Conservation (phyloP, 2,113 vertebrate species). For the Prinia subflava region DNA sequence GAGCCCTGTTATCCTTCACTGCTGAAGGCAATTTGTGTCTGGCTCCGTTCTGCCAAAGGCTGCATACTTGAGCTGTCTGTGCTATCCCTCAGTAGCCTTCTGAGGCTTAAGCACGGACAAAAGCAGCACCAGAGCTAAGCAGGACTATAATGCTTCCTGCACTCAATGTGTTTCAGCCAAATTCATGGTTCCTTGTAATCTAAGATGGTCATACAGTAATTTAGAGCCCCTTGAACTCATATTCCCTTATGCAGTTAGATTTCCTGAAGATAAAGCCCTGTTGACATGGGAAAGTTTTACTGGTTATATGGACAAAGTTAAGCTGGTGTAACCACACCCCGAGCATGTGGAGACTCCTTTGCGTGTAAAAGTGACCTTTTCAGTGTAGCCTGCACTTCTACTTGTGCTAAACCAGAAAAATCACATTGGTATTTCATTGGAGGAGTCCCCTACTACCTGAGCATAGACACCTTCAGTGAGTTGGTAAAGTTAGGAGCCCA, state of each 20-base stretch:
- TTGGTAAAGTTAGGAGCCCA: not conserved
- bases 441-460: not conserved
- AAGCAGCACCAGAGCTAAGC: slow-evolving; percentile 34
- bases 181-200: slow-evolving; percentile 40
- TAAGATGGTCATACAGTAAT: slow-evolving; percentile 54
- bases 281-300: slow-evolving; percentile 58
- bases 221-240: slow-evolving; percentile 36
- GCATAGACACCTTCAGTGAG: not conserved
- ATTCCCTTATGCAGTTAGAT: slow-evolving; percentile 48
- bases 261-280: slow-evolving; percentile 56
- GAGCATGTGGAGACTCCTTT: not conserved
- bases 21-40: slow-evolving; percentile 15
- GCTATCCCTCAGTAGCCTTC: not conserved
- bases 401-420: not conserved
- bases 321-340: slow-evolving; percentile 6
- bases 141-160: slow-evolving; percentile 52
- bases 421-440: not conserved
- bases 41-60: slow-evolving; percentile 27
- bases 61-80: slow-evolving; percentile 12
- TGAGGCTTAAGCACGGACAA: slow-evolving; percentile 11
- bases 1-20: slow-evolving; percentile 26
- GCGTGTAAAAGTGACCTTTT: not conserved
- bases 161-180: slow-evolving; percentile 6
- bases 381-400: not conserved
- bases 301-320: not conserved